These are phyloP conservation scores for Oscheius sp. DNA, from an alignment of 2,888 invertebrate genomes.

Conservation along the genomic window DNA sequence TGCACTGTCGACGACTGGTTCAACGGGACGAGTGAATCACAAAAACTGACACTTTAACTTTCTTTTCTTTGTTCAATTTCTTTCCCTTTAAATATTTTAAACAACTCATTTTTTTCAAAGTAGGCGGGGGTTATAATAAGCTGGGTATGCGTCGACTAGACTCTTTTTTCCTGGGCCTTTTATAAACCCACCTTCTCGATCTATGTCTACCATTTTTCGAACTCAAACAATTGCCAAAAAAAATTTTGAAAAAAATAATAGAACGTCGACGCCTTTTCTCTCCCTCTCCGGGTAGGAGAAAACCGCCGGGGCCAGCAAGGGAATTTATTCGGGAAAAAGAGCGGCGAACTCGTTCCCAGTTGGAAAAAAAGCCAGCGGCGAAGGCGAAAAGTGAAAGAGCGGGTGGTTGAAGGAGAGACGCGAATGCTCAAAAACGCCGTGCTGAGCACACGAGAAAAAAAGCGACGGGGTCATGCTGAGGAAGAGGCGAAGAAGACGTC, in stretches of 20 bases:
- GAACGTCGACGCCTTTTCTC: not conserved
- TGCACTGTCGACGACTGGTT: not conserved
- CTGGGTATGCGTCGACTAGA: no score
- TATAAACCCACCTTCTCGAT: not conserved
- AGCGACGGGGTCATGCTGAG: conserved; percentile 22
- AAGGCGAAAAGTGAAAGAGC: conserved; percentile 25
- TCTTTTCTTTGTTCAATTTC: not conserved
- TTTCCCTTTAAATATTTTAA: not conserved
- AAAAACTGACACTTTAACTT: conserved; percentile 5
- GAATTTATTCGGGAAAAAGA: conserved; percentile 36
- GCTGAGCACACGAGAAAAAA: conserved; percentile 28
- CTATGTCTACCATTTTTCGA: no score
- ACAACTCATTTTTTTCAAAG: not conserved
- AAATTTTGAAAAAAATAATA: no score
- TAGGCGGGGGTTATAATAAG: not conserved
- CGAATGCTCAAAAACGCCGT: conserved; percentile 31
- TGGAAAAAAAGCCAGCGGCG: conserved; percentile 32
- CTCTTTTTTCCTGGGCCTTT: not conserved
- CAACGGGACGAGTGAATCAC: not conserved
- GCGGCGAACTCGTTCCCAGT: conserved; percentile 35
- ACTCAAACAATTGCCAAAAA: no score
- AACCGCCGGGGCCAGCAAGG: not conserved
- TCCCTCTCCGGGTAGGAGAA: conserved; percentile 6
- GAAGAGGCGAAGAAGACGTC: not conserved
- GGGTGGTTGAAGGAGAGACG: conserved; percentile 14